These are phyloP conservation scores for Danaus melanippus DNA, from an alignment of 1,140 invertebrate genomes.

Conservation along the genomic window DNA sequence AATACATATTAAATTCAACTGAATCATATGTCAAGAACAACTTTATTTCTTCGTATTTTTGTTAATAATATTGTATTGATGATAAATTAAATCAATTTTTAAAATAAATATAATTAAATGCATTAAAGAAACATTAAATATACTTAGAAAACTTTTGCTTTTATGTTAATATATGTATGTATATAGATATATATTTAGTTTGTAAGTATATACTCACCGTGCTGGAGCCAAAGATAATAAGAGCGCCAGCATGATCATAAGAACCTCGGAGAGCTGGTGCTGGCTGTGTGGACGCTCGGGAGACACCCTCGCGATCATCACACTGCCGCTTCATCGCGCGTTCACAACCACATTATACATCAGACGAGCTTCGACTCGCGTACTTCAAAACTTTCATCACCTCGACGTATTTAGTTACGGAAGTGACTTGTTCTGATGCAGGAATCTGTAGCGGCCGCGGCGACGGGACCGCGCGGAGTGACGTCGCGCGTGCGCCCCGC, in stretches of 20 bases:
- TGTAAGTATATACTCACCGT: conserved; percentile 42
- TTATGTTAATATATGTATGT: too few relatives aligned
- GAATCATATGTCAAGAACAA: too few relatives aligned
- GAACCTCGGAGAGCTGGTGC: conserved; percentile 29
- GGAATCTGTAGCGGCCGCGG: conserved; percentile 35
- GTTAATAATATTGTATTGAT: too few relatives aligned
- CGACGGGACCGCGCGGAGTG: conserved; percentile 49
- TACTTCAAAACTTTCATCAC: background rate
- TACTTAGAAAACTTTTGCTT: too few relatives aligned
- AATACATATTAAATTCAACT: too few relatives aligned
- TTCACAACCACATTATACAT: conserved; percentile 30
- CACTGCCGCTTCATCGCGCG: conserved; percentile 44
- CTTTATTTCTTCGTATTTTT: too few relatives aligned
- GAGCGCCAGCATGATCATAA: conserved; percentile 35
- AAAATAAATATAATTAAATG: too few relatives aligned
- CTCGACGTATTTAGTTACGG: too few relatives aligned
- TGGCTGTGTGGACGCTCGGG: conserved; percentile 30
- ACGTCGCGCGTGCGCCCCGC: conserved; percentile 62
- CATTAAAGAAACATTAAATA: too few relatives aligned
- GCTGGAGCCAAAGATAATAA: conserved; percentile 36
- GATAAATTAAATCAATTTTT: too few relatives aligned
- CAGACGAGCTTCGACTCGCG: conserved; percentile 7
- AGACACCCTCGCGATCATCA: conserved; percentile 52
- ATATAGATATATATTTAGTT: conserved; percentile 2
- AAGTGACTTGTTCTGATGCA: too few relatives aligned